Evolutionary conservation across 2,113 vertebrate genomes (phyloP).

Genomic region (Pogona vitticeps): DNA sequence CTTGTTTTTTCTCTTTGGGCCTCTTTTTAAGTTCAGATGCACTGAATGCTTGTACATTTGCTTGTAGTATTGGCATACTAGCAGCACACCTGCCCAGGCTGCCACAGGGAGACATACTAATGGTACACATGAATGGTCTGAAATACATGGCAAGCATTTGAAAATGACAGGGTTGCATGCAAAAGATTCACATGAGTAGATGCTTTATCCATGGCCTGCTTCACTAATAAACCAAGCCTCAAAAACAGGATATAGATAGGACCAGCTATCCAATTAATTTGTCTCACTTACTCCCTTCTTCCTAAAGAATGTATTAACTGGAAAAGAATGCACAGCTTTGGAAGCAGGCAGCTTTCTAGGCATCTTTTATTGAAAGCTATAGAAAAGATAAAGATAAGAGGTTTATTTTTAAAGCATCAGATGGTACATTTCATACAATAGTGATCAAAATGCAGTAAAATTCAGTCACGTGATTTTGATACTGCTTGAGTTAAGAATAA

Average conservation of each 20-base stretch:
- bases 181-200: not conserved
- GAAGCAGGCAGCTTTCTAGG: accelerated
- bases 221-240: not conserved
- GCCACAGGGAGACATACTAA: not conserved
- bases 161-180: not conserved
- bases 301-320: not conserved
- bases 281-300: not conserved
- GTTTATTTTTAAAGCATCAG: constrained; percentile 3
- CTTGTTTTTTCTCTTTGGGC: too few relatives aligned
- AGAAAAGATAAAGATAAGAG: not conserved
- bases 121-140: not conserved
- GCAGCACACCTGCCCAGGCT: not conserved
- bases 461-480: constrained; percentile 35
- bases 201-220: not conserved
- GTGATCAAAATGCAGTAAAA: not conserved
- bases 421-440: not conserved
- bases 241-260: not conserved
- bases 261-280: not conserved
- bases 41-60: not conserved
- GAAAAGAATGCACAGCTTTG: accelerated
- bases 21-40: not conserved
- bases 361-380: not conserved
- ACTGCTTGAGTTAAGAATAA: constrained; percentile 15
- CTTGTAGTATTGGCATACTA: not conserved
- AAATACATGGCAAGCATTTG: not conserved